Evolutionary conservation across 1,140 invertebrate species (phyloP).

Genomic region (Tetraneura akinire): DNA sequence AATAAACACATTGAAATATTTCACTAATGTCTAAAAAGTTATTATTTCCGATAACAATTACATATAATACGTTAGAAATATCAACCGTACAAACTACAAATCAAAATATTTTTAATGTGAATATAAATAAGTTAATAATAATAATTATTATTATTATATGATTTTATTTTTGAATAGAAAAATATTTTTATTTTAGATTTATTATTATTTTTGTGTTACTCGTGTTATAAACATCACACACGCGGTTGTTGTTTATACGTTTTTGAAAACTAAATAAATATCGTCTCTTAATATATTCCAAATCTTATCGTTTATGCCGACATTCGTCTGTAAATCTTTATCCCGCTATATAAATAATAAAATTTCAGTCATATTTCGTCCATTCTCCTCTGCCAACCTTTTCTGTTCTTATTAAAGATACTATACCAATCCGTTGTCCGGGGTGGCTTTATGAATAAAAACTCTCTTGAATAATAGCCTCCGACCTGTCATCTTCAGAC

Average conservation of each 20-base stretch:
- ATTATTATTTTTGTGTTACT: too few relatives aligned
- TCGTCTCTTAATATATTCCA: neutral
- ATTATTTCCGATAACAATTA: neutral
- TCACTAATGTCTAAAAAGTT: neutral
- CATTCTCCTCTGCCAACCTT: neutral
- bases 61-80: too few relatives aligned
- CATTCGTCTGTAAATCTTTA: neutral
- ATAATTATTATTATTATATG: too few relatives aligned
- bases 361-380: neutral
- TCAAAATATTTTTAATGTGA: too few relatives aligned
- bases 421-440: neutral
- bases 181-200: too few relatives aligned
- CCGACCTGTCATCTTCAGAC: conserved; percentile 38
- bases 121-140: too few relatives aligned
- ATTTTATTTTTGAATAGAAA: too few relatives aligned
- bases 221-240: too few relatives aligned
- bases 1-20: too few relatives aligned
- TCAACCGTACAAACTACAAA: too few relatives aligned
- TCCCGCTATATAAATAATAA: conserved; percentile 35
- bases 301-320: neutral
- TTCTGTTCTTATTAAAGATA: conserved; percentile 33
- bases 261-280: neutral
- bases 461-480: conserved; percentile 42
- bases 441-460: conserved; percentile 24
- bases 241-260: too few relatives aligned